A percentile compares a stretch with the other conserved stretches of the same genome.
Conservation (phyloP, 2,113 vertebrate genomes). For the Ptyas mucosa region DNA sequence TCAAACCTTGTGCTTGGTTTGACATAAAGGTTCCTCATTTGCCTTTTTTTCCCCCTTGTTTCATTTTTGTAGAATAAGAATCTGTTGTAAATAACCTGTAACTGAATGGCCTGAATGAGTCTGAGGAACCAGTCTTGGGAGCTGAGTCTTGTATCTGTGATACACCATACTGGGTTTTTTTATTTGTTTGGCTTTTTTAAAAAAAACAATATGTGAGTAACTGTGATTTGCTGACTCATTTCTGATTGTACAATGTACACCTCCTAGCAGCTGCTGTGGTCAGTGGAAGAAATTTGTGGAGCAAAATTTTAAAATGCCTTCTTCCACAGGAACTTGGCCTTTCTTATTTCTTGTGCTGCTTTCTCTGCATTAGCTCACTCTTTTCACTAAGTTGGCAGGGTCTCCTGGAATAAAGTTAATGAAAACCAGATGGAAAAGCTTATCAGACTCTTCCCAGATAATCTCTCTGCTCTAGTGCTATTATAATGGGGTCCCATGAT, state of each 20-base stretch:
- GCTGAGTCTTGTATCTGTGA: slow-evolving; percentile 26
- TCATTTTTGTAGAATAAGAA: slow-evolving; percentile 32
- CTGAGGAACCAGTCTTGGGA: slow-evolving; percentile 34
- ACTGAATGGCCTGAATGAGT: slow-evolving; percentile 36
- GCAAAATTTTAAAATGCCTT: background rate
- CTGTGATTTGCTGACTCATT: slow-evolving; percentile 65
- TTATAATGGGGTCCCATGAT: background rate
- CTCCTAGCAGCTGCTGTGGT: slow-evolving; percentile 43
- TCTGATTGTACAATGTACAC: slow-evolving; percentile 60
- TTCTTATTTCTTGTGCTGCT: background rate
- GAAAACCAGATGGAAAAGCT: background rate
- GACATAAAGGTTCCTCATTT: slow-evolving; percentile 37
- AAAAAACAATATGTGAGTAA: slow-evolving; percentile 51
- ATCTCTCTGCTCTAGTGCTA: background rate
- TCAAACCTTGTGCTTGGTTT: slow-evolving; percentile 33
- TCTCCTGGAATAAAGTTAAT: background rate
- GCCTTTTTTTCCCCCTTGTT: slow-evolving; percentile 25
- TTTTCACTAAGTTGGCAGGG: background rate
- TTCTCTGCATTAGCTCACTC: slow-evolving; percentile 4
- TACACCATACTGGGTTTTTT: slow-evolving; percentile 1
- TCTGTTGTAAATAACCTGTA: slow-evolving; percentile 60
- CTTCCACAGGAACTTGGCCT: background rate
- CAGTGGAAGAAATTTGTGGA: background rate
- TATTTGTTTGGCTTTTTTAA: slow-evolving; percentile 5
- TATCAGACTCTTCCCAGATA: background rate